These are phyloP conservation scores for Exephanes ischioxanthus DNA, from an alignment of 2,888 invertebrate species.

Conservation along the genomic window DNA sequence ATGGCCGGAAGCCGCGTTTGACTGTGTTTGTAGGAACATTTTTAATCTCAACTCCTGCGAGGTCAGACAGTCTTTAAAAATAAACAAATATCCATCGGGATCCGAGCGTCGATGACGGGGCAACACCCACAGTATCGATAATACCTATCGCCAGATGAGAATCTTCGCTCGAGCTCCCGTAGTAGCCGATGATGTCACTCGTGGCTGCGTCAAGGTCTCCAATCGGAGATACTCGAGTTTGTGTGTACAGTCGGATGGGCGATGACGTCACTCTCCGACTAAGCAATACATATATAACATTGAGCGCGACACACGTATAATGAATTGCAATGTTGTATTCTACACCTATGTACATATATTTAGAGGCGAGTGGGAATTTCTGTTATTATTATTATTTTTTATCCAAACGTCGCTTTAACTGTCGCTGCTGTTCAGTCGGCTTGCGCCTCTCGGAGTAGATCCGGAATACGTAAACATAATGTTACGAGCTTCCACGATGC, in stretches of 20 bases:
- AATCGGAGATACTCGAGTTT: slow-evolving; percentile 62
- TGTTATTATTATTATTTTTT: slow-evolving; percentile 12
- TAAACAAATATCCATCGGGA: not conserved
- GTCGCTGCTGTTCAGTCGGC: not conserved
- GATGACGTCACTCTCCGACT: not conserved
- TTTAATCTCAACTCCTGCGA: not conserved
- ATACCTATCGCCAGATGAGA: slow-evolving; percentile 26
- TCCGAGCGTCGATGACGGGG: not conserved
- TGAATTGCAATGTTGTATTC: slow-evolving; percentile 7
- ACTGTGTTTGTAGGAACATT: not conserved
- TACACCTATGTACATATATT: not conserved
- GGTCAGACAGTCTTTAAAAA: not conserved
- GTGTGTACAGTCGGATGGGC: slow-evolving; percentile 17
- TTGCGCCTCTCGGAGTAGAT: not conserved
- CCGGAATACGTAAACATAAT: slow-evolving; percentile 32
- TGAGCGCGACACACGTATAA: not conserved
- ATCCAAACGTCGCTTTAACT: slow-evolving; percentile 2
- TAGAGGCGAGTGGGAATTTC: slow-evolving; percentile 29
- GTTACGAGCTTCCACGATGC: slow-evolving; percentile 22
- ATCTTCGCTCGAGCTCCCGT: slow-evolving; percentile 25
- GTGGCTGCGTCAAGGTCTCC: slow-evolving; percentile 73
- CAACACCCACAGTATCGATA: slow-evolving; percentile 14
- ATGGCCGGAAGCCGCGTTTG: not conserved
- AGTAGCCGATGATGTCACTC: slow-evolving; percentile 73
- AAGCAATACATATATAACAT: not conserved